phyloP scores from a whole-genome alignment of 2,113 vertebrate genomes.

The Prietella phreatophila region DNA sequence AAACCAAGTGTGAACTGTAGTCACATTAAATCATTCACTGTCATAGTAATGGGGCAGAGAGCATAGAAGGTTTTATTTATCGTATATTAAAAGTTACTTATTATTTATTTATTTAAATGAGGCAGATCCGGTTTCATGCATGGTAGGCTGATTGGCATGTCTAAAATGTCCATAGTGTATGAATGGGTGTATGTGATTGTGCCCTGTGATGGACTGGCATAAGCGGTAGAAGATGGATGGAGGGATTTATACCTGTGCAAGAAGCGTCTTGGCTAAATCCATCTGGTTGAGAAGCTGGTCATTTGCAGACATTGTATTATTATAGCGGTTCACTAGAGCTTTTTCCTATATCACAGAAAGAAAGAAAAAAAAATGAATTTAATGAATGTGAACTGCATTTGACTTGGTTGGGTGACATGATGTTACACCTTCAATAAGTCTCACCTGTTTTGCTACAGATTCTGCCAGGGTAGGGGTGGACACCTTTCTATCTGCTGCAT shows the following conservation, averaged over 20 bases:
- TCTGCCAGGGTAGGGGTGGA: slow-evolving; percentile 73
- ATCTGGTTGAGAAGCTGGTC: slow-evolving; percentile 81
- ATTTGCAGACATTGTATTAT: slow-evolving; percentile 75
- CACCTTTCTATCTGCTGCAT: slow-evolving; percentile 65
- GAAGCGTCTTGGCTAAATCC: slow-evolving; percentile 79
- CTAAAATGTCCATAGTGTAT: no score
- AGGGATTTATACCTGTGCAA: slow-evolving; percentile 75
- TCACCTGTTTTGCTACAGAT: slow-evolving; percentile 83
- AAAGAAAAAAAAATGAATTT: background rate
- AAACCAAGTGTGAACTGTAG: background rate
- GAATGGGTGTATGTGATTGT: no score
- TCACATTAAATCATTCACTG: background rate
- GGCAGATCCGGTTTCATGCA: no score
- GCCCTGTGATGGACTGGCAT: no score
- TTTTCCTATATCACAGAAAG: slow-evolving; percentile 76
- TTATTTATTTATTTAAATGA: background rate
- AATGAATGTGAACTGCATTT: background rate
- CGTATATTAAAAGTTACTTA: background rate
- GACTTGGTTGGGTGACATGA: background rate
- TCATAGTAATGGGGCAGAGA: background rate
- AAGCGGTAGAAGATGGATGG: no score
- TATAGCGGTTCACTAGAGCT: slow-evolving; percentile 74
- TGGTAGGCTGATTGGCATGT: no score
- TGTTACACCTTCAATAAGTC: background rate
- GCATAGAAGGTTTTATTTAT: no score